phyloP scores from a whole-genome alignment of 2,888 invertebrate genomes.

The Periphyllus acericola region DNA sequence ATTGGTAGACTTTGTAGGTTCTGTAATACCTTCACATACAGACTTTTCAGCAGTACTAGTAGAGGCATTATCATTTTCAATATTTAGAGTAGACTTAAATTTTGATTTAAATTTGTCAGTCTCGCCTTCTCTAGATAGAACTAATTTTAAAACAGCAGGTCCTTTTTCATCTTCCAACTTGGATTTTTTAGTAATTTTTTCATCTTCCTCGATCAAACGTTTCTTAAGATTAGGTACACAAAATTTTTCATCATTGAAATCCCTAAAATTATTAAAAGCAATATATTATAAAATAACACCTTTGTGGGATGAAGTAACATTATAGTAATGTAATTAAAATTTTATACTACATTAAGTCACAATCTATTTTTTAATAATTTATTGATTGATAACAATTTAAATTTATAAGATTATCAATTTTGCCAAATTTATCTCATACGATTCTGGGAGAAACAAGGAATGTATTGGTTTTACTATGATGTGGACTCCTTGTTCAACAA shows the following conservation, averaged over 20 bases:
- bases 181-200: neutral
- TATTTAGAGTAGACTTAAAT: constrained; percentile 13
- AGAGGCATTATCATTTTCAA: neutral
- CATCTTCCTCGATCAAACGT: neutral
- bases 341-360: too few relatives aligned
- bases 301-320: too few relatives aligned
- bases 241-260: neutral
- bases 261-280: constrained; percentile 3
- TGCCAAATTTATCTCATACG: too few relatives aligned
- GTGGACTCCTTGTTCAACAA: too few relatives aligned
- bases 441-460: too few relatives aligned
- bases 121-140: constrained; percentile 44
- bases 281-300: neutral
- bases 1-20: neutral
- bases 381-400: too few relatives aligned
- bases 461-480: too few relatives aligned
- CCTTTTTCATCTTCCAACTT: neutral
- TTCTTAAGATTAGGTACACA: neutral
- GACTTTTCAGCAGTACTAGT: neutral
- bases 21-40: neutral
- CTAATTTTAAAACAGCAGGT: constrained; percentile 33
- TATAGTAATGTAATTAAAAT: too few relatives aligned
- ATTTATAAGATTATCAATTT: too few relatives aligned
- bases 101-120: constrained; percentile 46
- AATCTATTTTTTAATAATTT: too few relatives aligned